Conservation (phyloP, 2,888 invertebrate species). For the Dichetophora obliterata region DNA sequence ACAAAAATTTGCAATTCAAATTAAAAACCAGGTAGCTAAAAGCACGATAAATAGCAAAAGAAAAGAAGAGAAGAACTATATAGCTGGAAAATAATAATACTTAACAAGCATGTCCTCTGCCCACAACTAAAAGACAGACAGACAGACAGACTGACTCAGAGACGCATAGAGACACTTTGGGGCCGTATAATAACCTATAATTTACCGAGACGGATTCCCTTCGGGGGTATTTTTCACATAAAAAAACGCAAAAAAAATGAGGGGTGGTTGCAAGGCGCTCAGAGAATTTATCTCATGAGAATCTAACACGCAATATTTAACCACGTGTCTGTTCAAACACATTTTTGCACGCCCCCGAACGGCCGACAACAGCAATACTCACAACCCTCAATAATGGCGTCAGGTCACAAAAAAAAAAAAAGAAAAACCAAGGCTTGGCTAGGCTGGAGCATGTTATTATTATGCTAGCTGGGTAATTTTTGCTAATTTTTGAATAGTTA, state of each 20-base stretch:
- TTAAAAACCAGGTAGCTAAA: conserved; percentile 13
- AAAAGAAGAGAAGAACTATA: background rate
- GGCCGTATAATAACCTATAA: conserved; percentile 8
- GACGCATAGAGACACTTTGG: background rate
- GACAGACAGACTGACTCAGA: background rate
- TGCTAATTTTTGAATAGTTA: conserved; percentile 55
- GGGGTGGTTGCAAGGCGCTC: no score
- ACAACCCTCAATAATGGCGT: background rate
- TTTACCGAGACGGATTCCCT: conserved; percentile 6
- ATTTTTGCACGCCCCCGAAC: no score
- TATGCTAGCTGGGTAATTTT: conserved; percentile 53
- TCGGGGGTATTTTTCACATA: background rate
- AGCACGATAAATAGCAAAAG: no score
- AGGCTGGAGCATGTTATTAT: conserved; percentile 37
- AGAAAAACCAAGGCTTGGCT: background rate
- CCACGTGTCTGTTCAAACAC: no score
- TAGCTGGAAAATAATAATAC: conserved; percentile 4
- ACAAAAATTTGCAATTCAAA: conserved; percentile 26
- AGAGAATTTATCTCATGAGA: no score
- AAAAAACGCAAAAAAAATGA: no score
- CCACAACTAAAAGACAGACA: background rate
- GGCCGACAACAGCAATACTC: no score
- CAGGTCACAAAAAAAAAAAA: no score
- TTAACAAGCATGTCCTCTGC: conserved; percentile 7
- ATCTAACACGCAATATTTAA: no score